A percentile compares a stretch with the other conserved stretches of the same genome.
Conservation (phyloP, 2,888 invertebrate genomes). For the Euproctis similis region DNA sequence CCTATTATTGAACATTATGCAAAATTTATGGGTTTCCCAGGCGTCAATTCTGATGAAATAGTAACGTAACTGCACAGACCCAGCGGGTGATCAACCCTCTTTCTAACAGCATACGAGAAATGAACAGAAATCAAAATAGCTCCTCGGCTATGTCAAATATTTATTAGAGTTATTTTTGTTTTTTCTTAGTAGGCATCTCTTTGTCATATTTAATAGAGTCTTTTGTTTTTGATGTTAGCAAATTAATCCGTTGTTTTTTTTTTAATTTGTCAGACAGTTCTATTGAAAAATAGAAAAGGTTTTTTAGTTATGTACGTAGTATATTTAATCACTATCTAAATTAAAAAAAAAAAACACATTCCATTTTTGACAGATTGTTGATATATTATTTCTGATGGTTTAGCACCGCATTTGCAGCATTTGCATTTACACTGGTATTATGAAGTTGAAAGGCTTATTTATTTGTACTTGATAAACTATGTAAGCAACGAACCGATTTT, state of each 20-base stretch:
- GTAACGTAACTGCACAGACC: slow-evolving; percentile 12
- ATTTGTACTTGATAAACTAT: too few relatives aligned
- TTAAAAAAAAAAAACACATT: too few relatives aligned
- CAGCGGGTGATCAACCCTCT: slow-evolving; percentile 25
- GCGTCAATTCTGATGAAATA: slow-evolving; percentile 33
- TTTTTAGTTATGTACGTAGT: too few relatives aligned
- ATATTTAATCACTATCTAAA: too few relatives aligned
- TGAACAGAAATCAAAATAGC: background rate
- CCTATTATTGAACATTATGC: slow-evolving; percentile 44
- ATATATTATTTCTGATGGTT: too few relatives aligned
- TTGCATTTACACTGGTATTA: too few relatives aligned
- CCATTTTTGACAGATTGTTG: too few relatives aligned
- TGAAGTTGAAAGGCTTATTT: too few relatives aligned
- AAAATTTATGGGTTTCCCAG: slow-evolving; percentile 32
- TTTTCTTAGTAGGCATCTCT: slow-evolving; percentile 8
- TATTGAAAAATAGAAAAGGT: too few relatives aligned
- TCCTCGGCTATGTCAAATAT: slow-evolving; percentile 1
- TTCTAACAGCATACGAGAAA: background rate
- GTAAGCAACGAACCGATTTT: too few relatives aligned
- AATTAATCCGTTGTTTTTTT: slow-evolving; percentile 17
- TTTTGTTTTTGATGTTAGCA: slow-evolving; percentile 24
- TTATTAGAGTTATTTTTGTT: slow-evolving; percentile 1
- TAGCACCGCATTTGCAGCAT: too few relatives aligned
- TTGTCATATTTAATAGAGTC: slow-evolving; percentile 30
- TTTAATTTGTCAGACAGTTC: too few relatives aligned